These are phyloP conservation scores for Tyto alba DNA, from an alignment of 2,113 vertebrate genomes.

Conservation along the genomic window DNA sequence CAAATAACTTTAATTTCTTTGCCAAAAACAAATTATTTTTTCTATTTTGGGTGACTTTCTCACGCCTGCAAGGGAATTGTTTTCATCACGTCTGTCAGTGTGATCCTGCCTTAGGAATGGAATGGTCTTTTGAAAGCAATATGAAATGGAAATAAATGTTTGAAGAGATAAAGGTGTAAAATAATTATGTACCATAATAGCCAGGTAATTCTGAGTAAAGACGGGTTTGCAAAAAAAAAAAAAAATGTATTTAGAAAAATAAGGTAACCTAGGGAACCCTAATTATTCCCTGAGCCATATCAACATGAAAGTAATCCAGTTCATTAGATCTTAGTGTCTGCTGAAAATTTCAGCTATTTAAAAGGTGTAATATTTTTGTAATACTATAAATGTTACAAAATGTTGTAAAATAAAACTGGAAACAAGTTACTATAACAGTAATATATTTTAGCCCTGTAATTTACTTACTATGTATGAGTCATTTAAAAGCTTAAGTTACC, in stretches of 20 bases:
- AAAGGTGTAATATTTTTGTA: background rate
- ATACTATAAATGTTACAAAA: background rate
- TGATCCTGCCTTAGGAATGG: background rate
- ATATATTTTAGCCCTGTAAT: background rate
- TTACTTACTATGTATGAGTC: background rate
- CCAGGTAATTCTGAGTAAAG: background rate
- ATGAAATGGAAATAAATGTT: background rate
- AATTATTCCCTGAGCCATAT: background rate
- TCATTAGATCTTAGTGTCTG: background rate
- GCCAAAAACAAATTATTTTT: slow-evolving; percentile 52
- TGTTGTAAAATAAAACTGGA: background rate
- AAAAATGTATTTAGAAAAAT: background rate
- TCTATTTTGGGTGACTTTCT: slow-evolving; percentile 29
- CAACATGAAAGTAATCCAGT: background rate
- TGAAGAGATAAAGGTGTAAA: background rate
- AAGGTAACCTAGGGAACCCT: background rate
- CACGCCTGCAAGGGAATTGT: background rate
- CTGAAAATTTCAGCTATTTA: background rate
- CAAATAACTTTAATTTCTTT: slow-evolving; percentile 10
- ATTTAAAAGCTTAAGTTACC: background rate
- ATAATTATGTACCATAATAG: background rate
- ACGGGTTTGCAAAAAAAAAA: background rate
- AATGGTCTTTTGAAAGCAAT: background rate
- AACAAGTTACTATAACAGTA: background rate
- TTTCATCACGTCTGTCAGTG: background rate